Percentiles rank a stretch among this genome's conserved stretches.
Conservation (phyloP, 2,113 vertebrate genomes). For the Aviceda subcristata region DNA sequence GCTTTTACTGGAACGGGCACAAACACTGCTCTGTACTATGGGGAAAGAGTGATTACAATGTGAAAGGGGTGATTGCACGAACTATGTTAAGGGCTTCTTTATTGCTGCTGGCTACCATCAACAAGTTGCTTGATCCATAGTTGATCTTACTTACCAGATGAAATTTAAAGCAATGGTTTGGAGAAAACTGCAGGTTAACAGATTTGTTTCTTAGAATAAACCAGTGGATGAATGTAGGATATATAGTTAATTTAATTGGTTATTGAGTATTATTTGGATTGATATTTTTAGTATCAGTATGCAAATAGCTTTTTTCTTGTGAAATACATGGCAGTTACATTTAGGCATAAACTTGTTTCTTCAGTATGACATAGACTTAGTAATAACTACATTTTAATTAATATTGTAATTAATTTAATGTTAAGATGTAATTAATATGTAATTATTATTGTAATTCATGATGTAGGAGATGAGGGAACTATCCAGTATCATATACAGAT, state of each 20-base stretch:
- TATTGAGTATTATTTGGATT: not conserved
- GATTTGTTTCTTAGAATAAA: not conserved
- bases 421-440: not conserved
- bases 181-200: not conserved
- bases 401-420: not conserved
- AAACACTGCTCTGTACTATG: not conserved
- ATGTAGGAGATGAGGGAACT: not conserved
- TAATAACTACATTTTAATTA: not conserved
- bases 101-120: not conserved
- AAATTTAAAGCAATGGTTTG: not conserved
- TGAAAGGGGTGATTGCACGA: not conserved
- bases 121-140: not conserved
- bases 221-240: not conserved
- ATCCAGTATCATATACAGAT: not conserved
- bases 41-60: not conserved
- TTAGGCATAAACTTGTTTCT: not conserved
- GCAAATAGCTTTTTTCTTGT: conserved; percentile 8
- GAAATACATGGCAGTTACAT: not conserved
- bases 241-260: not conserved
- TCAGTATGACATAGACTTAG: not conserved
- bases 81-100: not conserved
- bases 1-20: not conserved
- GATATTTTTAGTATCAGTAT: not conserved
- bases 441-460: not conserved
- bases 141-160: not conserved